Evolutionary conservation across 2,113 vertebrate genomes (phyloP).

Genomic region (Theropithecus gelada): DNA sequence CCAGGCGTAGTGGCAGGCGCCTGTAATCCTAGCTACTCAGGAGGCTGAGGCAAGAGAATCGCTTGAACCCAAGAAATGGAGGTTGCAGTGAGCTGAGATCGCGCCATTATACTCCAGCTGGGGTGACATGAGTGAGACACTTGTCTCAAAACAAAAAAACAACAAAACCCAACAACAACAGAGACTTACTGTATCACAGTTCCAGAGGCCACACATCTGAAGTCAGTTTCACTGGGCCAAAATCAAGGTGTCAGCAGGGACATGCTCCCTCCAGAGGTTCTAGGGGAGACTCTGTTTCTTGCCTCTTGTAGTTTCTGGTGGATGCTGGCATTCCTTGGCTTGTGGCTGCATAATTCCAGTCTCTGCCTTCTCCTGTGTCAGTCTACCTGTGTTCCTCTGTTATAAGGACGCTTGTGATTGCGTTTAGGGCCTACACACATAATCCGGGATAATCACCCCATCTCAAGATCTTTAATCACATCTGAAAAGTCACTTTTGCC

Average conservation of each 20-base stretch:
- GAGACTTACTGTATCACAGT: neutral
- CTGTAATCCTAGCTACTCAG: no score
- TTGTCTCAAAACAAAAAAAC: no score
- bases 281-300: neutral
- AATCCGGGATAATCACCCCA: neutral
- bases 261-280: neutral
- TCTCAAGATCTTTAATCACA: neutral
- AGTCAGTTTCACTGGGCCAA: neutral
- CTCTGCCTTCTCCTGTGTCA: slow-evolving; percentile 7
- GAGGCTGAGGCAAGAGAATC: no score
- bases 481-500: neutral
- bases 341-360: neutral
- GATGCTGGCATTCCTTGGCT: neutral
- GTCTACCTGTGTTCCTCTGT: neutral
- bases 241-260: neutral
- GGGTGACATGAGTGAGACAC: no score
- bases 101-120: no score
- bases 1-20: no score
- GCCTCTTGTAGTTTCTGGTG: neutral
- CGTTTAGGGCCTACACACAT: neutral
- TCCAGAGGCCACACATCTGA: slow-evolving; percentile 4
- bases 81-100: no score
- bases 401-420: neutral
- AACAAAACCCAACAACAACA: neutral
- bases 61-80: no score